Base-by-base conservation (phyloP, 2,797 vertebrate genomes). In the Aldrovandia affinis region DNA sequence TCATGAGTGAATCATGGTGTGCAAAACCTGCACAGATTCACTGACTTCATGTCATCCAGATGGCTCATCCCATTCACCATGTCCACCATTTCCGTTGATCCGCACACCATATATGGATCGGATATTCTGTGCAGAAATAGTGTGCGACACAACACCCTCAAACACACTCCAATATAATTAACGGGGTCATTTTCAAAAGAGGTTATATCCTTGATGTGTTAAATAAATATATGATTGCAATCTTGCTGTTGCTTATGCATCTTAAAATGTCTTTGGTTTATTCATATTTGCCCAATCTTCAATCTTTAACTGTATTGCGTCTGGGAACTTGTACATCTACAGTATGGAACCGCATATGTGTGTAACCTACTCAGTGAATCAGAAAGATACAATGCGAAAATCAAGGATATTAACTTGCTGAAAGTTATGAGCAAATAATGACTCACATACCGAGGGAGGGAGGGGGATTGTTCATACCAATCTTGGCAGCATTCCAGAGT, bases 401-500 rank as follows among this genome's bases (percentile, higher is more conserved):
- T 44, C 52, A 61, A n/a, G 75, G 75, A 78, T 75, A 85, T 89
- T 83, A 89, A 87, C 83, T 87, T 78, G 85, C 79, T 73, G 59
- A 73, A 82, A 85, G 87, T 87, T 86, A 87, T 87, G 85, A 88
- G 84, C 86, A 89, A 86, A 83, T 81, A 84, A 78, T 92, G 90
- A 92, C 88, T 93, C 88, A 91, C 73, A 88, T 33, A n/a, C 83
- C 52, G 52, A 44, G 36, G 5, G 44, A 8, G 61, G 83, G 22
- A 30, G 83, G 52, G 59, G 82, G 83, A 81, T 81, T 78, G 87
- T 85, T 93, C 90, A 88, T 92, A 91, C 91, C n/a, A n/a, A n/a
- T n/a, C 88, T 89, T 95, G 95, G 94, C 92, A 82, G 88, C 88
- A 91, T 92, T 94, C 94, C 94, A 95, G 89, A n/a, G 87, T 87